phyloP scores from a whole-genome alignment of 2,888 invertebrate genomes.

The Tenthredo notha region DNA sequence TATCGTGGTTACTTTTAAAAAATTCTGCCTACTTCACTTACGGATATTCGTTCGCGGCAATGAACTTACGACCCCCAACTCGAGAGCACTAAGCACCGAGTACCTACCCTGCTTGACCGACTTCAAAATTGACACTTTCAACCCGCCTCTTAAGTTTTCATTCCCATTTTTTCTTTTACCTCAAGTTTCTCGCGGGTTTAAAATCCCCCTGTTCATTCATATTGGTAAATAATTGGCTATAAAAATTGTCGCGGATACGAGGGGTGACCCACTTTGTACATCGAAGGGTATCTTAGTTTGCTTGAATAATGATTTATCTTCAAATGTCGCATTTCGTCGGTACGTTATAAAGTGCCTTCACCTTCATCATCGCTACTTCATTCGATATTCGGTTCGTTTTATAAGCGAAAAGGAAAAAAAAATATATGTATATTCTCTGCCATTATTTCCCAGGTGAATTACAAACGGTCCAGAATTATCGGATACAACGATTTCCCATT shows the following conservation, averaged over 20 bases:
- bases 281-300: neutral
- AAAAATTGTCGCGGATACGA: neutral
- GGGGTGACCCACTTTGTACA: neutral
- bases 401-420: neutral
- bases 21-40: neutral
- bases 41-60: neutral
- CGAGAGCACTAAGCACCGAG: neutral
- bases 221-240: neutral
- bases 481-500: neutral
- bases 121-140: slow-evolving; percentile 41
- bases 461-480: neutral
- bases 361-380: neutral
- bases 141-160: slow-evolving; percentile 23
- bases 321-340: neutral
- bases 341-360: neutral
- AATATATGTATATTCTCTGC: too few species aligned
- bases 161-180: slow-evolving; percentile 12
- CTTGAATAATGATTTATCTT: neutral
- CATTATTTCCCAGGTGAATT: neutral
- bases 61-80: slow-evolving; percentile 6
- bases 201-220: neutral
- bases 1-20: neutral
- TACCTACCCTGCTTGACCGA: slow-evolving; percentile 32
- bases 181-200: neutral
- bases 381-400: neutral